Conservation (phyloP, 2,113 vertebrate species). For the Mormyrus lacerda region DNA sequence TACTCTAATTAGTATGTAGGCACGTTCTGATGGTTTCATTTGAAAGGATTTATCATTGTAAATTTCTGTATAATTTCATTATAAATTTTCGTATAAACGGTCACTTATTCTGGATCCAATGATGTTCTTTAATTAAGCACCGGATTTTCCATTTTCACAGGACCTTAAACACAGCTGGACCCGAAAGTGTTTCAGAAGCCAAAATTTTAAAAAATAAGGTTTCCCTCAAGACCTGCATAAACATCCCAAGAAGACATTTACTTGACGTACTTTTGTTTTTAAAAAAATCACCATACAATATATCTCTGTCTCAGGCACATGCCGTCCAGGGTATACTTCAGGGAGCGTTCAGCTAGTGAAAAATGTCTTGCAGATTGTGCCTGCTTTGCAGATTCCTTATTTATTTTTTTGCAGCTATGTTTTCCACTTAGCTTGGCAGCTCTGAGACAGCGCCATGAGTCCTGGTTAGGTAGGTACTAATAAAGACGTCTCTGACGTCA, state of each 20-base stretch:
- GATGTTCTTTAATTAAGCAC: neutral
- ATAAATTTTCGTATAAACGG: neutral
- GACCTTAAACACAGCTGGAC: conserved; percentile 24
- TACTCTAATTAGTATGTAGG: neutral
- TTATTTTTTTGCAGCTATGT: neutral
- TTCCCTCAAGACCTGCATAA: neutral
- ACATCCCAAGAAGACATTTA: conserved; percentile 6
- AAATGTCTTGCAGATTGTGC: neutral
- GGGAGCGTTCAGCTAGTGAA: neutral
- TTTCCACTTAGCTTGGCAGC: neutral
- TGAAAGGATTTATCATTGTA: neutral
- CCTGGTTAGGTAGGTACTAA: neutral
- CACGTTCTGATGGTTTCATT: neutral
- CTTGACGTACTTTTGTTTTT: neutral
- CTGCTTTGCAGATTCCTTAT: neutral
- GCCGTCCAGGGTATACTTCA: neutral
- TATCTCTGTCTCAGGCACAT: neutral
- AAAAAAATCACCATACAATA: neutral
- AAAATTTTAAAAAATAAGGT: neutral
- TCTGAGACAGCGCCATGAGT: neutral
- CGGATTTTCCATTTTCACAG: conserved; percentile 15
- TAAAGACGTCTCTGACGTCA: neutral
- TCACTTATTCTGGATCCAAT: neutral
- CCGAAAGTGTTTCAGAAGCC: neutral
- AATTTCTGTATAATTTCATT: neutral